phyloP scores from a whole-genome alignment of 2,797 vertebrate genomes.

The Gadopsis marmoratus region DNA sequence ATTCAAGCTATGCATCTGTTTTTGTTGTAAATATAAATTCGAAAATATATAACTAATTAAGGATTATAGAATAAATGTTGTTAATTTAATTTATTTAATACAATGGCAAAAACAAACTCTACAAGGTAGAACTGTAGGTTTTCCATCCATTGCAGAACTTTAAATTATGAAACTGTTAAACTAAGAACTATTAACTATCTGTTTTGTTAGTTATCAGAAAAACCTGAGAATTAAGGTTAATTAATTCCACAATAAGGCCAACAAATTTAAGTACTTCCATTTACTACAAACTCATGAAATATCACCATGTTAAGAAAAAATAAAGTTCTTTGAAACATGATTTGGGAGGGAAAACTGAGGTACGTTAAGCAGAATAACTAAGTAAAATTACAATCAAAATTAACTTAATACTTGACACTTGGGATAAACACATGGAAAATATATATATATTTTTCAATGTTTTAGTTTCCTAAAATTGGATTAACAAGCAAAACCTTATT shows the following conservation, averaged over 20 bases:
- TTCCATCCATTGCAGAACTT: neutral
- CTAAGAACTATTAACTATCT: neutral
- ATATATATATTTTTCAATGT: neutral
- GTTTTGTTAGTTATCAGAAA: constrained; percentile 10
- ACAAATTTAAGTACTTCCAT: constrained; percentile 15
- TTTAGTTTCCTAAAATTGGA: constrained; percentile 39
- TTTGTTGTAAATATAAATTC: neutral
- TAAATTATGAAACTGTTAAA: constrained; percentile 3
- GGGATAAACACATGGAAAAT: neutral
- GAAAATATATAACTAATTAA: neutral
- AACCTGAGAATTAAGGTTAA: neutral
- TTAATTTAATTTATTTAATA: constrained; percentile 6
- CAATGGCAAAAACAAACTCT: neutral
- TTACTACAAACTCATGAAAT: neutral
- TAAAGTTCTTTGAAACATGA: constrained; percentile 13
- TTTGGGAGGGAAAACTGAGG: constrained; percentile 1
- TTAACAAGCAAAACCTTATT: neutral
- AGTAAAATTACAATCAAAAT: neutral
- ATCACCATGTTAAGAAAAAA: neutral
- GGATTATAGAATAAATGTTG: neutral
- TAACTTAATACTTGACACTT: neutral
- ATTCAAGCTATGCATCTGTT: neutral
- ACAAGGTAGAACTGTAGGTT: neutral
- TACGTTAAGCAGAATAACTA: neutral
- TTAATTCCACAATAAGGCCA: constrained; percentile 8